These are phyloP conservation scores for Chionodraco myersi DNA, from an alignment of 2,113 vertebrate genomes.

Conservation along the genomic window DNA sequence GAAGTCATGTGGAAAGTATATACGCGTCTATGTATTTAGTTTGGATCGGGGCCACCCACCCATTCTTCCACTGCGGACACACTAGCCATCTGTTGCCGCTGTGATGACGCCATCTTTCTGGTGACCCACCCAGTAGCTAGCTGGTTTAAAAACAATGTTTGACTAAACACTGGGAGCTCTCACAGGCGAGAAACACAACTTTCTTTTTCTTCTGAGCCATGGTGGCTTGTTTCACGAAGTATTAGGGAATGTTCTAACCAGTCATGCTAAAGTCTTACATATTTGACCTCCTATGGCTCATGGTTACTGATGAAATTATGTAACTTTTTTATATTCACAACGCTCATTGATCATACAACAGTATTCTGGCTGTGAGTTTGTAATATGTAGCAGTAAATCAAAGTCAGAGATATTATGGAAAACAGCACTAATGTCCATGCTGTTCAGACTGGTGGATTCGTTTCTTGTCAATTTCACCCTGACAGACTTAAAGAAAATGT, in stretches of 20 bases:
- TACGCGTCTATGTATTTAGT: conserved; percentile 29
- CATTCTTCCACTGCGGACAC: conserved; percentile 81
- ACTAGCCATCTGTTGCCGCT: conserved; percentile 81
- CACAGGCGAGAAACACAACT: conserved; percentile 16
- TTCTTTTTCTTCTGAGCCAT: background rate
- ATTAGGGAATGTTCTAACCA: background rate
- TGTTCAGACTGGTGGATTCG: background rate
- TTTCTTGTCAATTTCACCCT: background rate
- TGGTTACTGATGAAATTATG: background rate
- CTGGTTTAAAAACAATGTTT: conserved; percentile 59
- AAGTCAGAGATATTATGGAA: background rate
- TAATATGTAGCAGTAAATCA: background rate
- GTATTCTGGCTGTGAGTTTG: background rate
- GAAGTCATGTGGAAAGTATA: background rate
- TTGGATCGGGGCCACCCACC: conserved; percentile 71
- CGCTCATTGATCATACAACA: background rate
- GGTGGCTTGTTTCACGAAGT: background rate
- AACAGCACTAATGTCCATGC: background rate
- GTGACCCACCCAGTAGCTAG: conserved; percentile 75
- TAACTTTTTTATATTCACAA: background rate
- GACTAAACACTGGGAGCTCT: conserved; percentile 38
- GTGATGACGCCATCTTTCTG: conserved; percentile 81
- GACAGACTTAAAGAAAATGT: background rate
- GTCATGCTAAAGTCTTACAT: too few species aligned
- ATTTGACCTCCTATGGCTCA: too few species aligned